A percentile compares a stretch with the other conserved stretches of the same genome.
Evolutionary conservation across 2,797 vertebrate species (phyloP).

Genomic region (Falco columbarius): DNA sequence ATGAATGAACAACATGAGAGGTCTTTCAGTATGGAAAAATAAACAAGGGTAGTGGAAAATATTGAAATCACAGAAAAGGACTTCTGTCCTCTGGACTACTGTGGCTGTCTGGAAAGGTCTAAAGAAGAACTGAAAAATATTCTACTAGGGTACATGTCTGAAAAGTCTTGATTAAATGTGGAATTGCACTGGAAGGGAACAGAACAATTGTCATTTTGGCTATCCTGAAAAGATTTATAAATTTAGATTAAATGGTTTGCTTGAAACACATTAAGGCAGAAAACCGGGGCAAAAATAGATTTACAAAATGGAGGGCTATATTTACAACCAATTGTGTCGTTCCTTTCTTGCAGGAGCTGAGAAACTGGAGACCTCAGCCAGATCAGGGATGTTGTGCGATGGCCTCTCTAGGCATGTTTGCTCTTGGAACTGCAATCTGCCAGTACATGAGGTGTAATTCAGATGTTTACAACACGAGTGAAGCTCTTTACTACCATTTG

Average conservation of each 20-base stretch:
- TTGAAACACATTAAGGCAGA: background rate
- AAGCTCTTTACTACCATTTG: background rate
- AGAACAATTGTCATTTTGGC: background rate
- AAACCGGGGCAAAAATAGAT: background rate
- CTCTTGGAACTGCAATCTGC: background rate
- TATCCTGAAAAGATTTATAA: background rate
- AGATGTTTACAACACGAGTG: background rate
- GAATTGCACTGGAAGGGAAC: background rate
- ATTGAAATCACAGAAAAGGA: background rate
- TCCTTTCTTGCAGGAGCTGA: background rate
- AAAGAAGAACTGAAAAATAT: background rate
- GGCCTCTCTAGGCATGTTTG: background rate
- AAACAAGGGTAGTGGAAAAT: background rate
- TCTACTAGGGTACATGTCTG: background rate
- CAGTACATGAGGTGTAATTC: background rate
- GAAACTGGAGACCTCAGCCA: background rate
- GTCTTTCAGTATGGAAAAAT: background rate
- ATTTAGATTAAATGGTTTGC: background rate
- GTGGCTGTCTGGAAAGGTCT: background rate
- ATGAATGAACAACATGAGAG: background rate
- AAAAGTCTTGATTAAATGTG: background rate
- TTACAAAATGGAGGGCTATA: fast-evolving
- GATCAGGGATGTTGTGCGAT: background rate
- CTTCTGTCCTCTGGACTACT: background rate
- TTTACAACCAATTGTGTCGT: background rate